Percentiles rank a stretch among this genome's conserved stretches.
phyloP scores from a whole-genome alignment of 2,888 invertebrate genomes.

The Hyles lineata region DNA sequence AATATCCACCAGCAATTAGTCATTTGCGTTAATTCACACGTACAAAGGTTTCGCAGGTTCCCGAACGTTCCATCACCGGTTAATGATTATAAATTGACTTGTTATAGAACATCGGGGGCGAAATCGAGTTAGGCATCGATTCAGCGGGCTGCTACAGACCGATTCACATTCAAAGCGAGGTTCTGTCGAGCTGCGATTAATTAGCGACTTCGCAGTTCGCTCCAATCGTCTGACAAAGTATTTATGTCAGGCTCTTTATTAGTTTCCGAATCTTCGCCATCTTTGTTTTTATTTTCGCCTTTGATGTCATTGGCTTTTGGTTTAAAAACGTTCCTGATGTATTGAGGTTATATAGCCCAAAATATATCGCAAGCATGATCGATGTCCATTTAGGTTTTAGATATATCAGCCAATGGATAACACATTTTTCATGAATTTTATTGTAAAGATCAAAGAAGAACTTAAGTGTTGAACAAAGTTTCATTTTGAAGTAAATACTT shows the following conservation, averaged over 20 bases:
- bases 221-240: conserved; percentile 27
- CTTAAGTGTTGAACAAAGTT: too few species aligned
- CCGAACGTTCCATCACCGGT: conserved; percentile 8
- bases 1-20: too few species aligned
- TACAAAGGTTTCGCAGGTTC: not conserved
- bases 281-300: not conserved
- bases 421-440: too few species aligned
- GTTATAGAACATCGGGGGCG: conserved; percentile 34
- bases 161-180: conserved; percentile 29
- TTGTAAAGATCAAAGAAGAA: too few species aligned
- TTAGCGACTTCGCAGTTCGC: conserved; percentile 22
- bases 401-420: too few species aligned
- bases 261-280: not conserved
- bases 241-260: conserved; percentile 17
- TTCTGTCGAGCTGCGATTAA: conserved; percentile 23
- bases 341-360: too few species aligned
- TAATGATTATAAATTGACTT: conserved; percentile 23
- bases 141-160: conserved; percentile 33
- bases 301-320: not conserved
- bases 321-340: too few species aligned
- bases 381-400: too few species aligned
- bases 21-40: too few species aligned
- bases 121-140: conserved; percentile 37
- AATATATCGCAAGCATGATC: too few species aligned
- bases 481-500: too few species aligned